Conservation (phyloP, 2,888 invertebrate species). For the Aradus depressus region DNA sequence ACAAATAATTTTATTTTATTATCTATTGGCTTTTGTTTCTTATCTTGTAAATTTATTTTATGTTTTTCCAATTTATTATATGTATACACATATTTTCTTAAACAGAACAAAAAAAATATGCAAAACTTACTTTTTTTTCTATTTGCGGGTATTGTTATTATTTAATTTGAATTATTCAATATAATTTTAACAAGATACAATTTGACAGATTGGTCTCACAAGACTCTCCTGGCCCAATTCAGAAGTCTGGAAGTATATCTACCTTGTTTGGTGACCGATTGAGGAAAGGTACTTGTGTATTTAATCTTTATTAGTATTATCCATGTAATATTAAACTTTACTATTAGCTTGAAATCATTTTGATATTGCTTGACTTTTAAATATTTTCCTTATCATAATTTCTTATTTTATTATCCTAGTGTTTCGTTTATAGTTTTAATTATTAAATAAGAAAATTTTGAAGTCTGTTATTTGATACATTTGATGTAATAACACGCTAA, state of each 20-base stretch:
- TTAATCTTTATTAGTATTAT: not conserved
- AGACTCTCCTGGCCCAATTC: constrained; percentile 34
- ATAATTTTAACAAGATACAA: not conserved
- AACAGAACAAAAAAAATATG: not conserved
- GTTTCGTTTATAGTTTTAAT: too few species aligned
- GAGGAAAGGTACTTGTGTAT: constrained; percentile 40
- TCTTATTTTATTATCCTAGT: too few species aligned
- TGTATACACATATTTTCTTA: not conserved
- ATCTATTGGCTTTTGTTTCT: not conserved
- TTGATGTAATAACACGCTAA: not conserved
- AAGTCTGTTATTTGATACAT: not conserved
- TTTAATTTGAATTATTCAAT: not conserved
- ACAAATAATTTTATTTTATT: not conserved
- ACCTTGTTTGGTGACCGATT: constrained; percentile 54
- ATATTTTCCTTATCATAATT: not conserved
- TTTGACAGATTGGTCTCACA: constrained; percentile 20
- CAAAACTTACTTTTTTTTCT: not conserved
- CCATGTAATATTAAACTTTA: not conserved
- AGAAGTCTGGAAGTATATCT: constrained; percentile 48
- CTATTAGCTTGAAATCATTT: not conserved
- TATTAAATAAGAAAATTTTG: not conserved
- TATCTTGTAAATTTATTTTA: not conserved
- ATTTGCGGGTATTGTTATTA: not conserved
- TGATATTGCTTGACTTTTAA: not conserved
- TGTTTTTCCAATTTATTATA: not conserved